Base-by-base conservation (phyloP, 2,888 invertebrate genomes). In the Hyalella azteca region DNA sequence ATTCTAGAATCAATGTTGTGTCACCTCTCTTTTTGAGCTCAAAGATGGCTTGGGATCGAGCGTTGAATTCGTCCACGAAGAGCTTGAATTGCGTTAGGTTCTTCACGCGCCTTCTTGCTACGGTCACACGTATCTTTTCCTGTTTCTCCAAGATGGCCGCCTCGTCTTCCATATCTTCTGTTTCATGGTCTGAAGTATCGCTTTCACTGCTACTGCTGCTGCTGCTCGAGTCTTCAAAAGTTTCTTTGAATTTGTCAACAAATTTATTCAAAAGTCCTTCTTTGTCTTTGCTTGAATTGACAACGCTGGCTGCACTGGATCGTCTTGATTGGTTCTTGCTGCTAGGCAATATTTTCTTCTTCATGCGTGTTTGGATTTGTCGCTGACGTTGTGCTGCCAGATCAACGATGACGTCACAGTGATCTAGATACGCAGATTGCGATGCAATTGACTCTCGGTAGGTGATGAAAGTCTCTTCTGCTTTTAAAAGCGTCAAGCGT, bases 351-450 rank as follows among this genome's bases (percentile, higher is more conserved):
- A 32, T 59, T 66, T 36, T 66, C 26, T 19, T 32, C n/a, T 13
- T 11, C 66, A 66, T 66, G 36, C 66, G 66, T 36, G 3, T 32
- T 66, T 66, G 66, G 66, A 66, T 66, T 32, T 15, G 39, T 2
- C 39, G 22, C 39, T 66, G 66, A 19, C 66, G 22, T 19, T 36
- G 66, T 32, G 66, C 39, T 19, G 66, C 66, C 36, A 66, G 66
- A 32, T 66, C 66, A 5, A 66, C 15, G 36, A 66, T n/a, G 66
- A 39, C 9, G 36, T 66, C 66, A 39, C 66, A 66, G 66, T 66
- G 66, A 29, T 66, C 32, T n/a, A 66, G 19, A 29, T 66, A 66
- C n/a, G 29, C 66, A 15, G 66, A 66, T 36, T 66, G 66, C 5
- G 66, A 32, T 5, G 66, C 66, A 19, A 66, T n/a, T 32, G 22